Percentiles rank a stretch among this genome's conserved stretches.
Evolutionary conservation across 2,113 vertebrate species (phyloP).

Genomic region (Hydrolagus affinis): DNA sequence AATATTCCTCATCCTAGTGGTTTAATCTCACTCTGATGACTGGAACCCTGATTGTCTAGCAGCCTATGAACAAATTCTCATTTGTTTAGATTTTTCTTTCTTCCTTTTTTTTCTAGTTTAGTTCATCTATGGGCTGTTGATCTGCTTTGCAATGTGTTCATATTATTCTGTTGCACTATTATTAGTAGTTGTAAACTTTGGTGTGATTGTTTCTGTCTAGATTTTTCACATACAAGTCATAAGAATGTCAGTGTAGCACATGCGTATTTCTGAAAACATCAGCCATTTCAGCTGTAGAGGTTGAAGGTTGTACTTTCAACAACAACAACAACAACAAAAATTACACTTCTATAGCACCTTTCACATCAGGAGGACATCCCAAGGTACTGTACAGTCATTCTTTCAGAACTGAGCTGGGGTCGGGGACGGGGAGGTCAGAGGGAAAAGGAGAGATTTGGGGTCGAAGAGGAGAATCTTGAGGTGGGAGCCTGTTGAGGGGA

Average conservation of each 20-base stretch:
- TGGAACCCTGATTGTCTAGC: background rate
- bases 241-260: background rate
- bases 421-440: too few species aligned
- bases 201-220: background rate
- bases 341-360: too few species aligned
- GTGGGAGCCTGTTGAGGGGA: too few species aligned
- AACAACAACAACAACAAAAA: too few species aligned
- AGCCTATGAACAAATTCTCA: constrained; percentile 11
- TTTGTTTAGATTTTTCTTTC: background rate
- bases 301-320: background rate
- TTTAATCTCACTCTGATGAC: constrained; percentile 19
- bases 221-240: background rate
- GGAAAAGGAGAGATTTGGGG: too few species aligned
- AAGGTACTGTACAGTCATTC: too few species aligned
- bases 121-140: background rate
- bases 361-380: too few species aligned
- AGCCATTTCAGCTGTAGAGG: background rate
- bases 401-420: too few species aligned
- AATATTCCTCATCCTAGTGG: constrained; percentile 15
- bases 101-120: background rate
- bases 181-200: background rate
- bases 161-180: background rate
- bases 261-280: background rate
- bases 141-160: background rate
- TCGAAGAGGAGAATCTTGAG: too few species aligned